These are phyloP conservation scores for Typhlichthys subterraneus DNA, from an alignment of 2,797 vertebrate genomes.

Conservation along the genomic window DNA sequence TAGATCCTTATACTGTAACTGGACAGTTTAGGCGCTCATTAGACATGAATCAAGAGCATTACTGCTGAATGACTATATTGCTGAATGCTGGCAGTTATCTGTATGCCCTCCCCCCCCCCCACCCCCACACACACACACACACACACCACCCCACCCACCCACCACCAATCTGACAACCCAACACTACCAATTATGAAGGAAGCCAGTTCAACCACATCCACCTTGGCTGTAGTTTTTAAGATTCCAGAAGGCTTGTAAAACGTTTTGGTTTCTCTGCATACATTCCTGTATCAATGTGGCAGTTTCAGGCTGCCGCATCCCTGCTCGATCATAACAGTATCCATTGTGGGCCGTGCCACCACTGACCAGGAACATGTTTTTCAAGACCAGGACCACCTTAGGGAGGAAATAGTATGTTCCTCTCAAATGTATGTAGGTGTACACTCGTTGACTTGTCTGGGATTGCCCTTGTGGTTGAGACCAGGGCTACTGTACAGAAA, in stretches of 20 bases:
- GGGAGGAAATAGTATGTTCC: constrained; percentile 26
- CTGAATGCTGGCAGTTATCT: constrained; percentile 68
- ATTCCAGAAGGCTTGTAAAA: constrained; percentile 79
- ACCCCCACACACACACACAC: constrained; percentile 41
- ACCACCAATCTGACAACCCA: constrained; percentile 76
- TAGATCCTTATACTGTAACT: constrained; percentile 39
- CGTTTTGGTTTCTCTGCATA: constrained; percentile 65
- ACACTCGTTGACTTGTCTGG: too few species aligned
- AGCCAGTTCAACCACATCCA: constrained; percentile 81
- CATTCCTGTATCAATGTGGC: constrained; percentile 71
- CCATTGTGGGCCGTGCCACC: constrained; percentile 46
- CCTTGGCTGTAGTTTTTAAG: constrained; percentile 77
- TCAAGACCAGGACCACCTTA: constrained; percentile 35
- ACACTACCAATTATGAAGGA: constrained; percentile 83
- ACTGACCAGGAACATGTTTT: constrained; percentile 36
- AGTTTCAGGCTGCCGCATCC: constrained; percentile 58
- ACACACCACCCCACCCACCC: constrained; percentile 59
- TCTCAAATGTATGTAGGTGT: neutral
- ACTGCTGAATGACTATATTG: constrained; percentile 69
- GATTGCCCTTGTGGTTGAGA: too few species aligned
- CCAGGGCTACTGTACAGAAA: too few species aligned
- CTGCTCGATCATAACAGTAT: constrained; percentile 52
- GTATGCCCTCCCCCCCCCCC: constrained; percentile 17
- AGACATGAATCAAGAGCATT: constrained; percentile 56
- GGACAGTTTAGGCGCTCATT: constrained; percentile 47